Percentiles rank a stretch among this genome's conserved stretches.
Conservation (phyloP, 1,140 invertebrate genomes). For the Hyphantria cunea region DNA sequence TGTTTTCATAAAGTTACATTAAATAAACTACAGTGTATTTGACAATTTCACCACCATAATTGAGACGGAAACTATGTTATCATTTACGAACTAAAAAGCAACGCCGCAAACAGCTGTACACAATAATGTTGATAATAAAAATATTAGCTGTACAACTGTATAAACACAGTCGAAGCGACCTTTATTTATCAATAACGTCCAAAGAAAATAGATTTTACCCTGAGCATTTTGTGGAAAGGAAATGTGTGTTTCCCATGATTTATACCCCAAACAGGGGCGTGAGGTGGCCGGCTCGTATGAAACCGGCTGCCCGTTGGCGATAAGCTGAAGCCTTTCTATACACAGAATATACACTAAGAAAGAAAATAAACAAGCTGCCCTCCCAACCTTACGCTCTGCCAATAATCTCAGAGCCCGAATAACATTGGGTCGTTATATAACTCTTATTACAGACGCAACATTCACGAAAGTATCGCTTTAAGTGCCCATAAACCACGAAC, state of each 20-base stretch:
- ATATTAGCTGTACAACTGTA: conserved; percentile 15
- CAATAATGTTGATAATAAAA: conserved; percentile 14
- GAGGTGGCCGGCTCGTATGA: conserved; percentile 63
- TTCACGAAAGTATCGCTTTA: conserved; percentile 47
- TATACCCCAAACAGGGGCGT: conserved; percentile 71
- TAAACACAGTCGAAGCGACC: conserved; percentile 9
- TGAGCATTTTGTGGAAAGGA: conserved; percentile 70
- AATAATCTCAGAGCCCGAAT: conserved; percentile 53
- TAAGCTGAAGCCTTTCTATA: conserved; percentile 64
- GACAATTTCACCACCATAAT: too few relatives aligned
- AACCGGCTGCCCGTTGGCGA: conserved; percentile 68
- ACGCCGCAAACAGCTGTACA: background rate
- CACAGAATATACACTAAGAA: conserved; percentile 56
- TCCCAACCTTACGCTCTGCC: conserved; percentile 54
- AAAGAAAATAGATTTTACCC: conserved; percentile 67
- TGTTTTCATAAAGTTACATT: too few relatives aligned
- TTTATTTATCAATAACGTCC: conserved; percentile 50
- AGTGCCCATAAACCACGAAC: conserved; percentile 43
- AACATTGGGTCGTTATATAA: conserved; percentile 49
- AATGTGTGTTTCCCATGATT: conserved; percentile 79
- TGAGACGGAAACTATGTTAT: background rate
- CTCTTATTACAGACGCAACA: conserved; percentile 39
- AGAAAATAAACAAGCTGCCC: conserved; percentile 75
- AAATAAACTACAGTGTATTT: too few relatives aligned
- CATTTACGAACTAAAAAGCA: background rate